Base-by-base conservation (phyloP, 2,888 invertebrate genomes). In the Monopis laevigella region DNA sequence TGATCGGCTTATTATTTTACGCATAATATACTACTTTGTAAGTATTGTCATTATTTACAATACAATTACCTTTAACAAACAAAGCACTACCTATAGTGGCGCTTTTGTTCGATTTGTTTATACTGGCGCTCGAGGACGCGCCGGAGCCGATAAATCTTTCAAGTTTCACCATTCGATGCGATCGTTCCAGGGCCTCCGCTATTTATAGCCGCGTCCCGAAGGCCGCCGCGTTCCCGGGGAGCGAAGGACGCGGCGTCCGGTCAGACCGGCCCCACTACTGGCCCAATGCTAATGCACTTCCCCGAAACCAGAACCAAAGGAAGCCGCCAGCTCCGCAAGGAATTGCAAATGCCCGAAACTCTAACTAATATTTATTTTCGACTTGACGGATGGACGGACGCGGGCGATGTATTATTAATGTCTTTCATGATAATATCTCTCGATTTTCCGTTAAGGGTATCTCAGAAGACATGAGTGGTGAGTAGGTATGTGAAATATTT, bases 121-220 rank as follows among this genome's bases (percentile, higher is more conserved):
- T n/a, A 13, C 11, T 21, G 27, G 24, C 17, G 35, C 41, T 53
- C 48, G 50, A 47, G 46, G 45, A 56, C 55, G 56, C 4, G 36
- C 29, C 29, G 7, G 5, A 18, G 54, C 49, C 62, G 55, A 71
- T 73, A 72, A 72, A 74, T 75, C 74, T 72, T 65, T 29, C 7
- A 29, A 29, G n/a, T 29, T 29, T 29, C 29, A 29, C 5, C 29
- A 73, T 73, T 72, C 66, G 65, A 63, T 57, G 67, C 14, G 59
- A 52, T 71, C 72, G 65, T 19, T 11, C 17, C 18, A n/a, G 40
- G 17, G 21, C 21, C 55, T 48, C 45, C 45, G 62, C 64, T 78
- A 78, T 74, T 71, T 71, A 65, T 77, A 78, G 74, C 62, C 56
- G 56, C 55, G 55, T 61, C 59, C 58, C 63, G 68, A 72, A 69